phyloP scores from a whole-genome alignment of 2,888 invertebrate species.

The Papilio elwesi region DNA sequence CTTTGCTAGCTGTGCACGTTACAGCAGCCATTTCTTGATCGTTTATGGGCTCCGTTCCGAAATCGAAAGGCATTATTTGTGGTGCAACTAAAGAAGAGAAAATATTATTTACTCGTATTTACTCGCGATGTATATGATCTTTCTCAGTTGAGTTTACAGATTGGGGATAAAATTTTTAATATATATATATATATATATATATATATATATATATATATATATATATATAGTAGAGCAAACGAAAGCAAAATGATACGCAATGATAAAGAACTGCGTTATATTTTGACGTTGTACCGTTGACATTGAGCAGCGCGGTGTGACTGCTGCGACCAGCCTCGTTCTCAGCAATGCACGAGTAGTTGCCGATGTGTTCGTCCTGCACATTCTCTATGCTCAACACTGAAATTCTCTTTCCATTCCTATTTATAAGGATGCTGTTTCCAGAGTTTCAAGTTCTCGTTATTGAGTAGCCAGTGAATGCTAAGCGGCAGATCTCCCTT shows the following conservation, averaged over 20 bases:
- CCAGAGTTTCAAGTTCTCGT: slow-evolving; percentile 75
- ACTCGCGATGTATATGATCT: slow-evolving; percentile 20
- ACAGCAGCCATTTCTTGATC: slow-evolving; percentile 88
- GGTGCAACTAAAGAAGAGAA: slow-evolving; percentile 83
- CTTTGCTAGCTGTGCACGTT: slow-evolving; percentile 89
- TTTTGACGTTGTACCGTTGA: slow-evolving; percentile 86
- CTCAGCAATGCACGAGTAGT: slow-evolving; percentile 86
- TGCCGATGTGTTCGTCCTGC: slow-evolving; percentile 84
- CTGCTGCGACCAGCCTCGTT: slow-evolving; percentile 87
- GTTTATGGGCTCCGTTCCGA: slow-evolving; percentile 87
- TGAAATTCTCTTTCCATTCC: slow-evolving; percentile 86
- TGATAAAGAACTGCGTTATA: not conserved
- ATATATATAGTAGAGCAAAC: slow-evolving; percentile 59
- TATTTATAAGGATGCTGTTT: slow-evolving; percentile 84
- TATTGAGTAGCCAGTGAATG: slow-evolving; percentile 89
- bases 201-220: no score
- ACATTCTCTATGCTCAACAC: slow-evolving; percentile 87
- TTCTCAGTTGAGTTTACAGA: not conserved
- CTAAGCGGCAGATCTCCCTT: slow-evolving; percentile 89
- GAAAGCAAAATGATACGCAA: slow-evolving; percentile 52
- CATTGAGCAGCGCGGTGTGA: slow-evolving; percentile 86
- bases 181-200: no score
- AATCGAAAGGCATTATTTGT: slow-evolving; percentile 88
- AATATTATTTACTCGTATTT: slow-evolving; percentile 9
- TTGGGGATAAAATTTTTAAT: not conserved